phyloP scores from a whole-genome alignment of 2,797 vertebrate species.

The Alca torda region DNA sequence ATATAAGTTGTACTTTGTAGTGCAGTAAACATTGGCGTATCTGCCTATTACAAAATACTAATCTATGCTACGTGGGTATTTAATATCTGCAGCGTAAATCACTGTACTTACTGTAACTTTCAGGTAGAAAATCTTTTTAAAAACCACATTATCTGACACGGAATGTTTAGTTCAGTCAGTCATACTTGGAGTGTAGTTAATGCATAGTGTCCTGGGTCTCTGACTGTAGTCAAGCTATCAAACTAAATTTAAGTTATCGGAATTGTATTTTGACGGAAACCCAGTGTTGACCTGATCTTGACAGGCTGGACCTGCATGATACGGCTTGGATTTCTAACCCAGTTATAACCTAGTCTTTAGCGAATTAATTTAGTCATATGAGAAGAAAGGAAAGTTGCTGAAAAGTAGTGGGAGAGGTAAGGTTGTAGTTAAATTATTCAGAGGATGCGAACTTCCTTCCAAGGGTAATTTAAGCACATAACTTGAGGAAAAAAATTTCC shows the following conservation, averaged over 20 bases:
- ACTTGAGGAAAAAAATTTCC: slow-evolving; percentile 44
- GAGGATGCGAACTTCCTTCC: slow-evolving; percentile 64
- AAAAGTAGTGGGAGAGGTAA: slow-evolving; percentile 70
- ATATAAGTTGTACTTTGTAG: slow-evolving; percentile 53
- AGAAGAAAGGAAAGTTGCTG: slow-evolving; percentile 73
- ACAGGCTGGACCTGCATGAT: slow-evolving; percentile 85
- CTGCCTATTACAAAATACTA: slow-evolving; percentile 63
- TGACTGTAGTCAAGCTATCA: slow-evolving; percentile 69
- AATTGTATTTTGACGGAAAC: slow-evolving; percentile 75
- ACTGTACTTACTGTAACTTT: slow-evolving; percentile 73
- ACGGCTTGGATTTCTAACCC: slow-evolving; percentile 75
- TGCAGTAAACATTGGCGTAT: slow-evolving; percentile 67
- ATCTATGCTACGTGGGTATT: slow-evolving; percentile 65
- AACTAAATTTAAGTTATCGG: slow-evolving; percentile 68
- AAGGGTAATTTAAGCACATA: slow-evolving; percentile 75
- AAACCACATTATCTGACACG: slow-evolving; percentile 63
- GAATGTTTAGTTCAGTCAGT: slow-evolving; percentile 68
- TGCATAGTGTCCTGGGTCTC: slow-evolving; percentile 59
- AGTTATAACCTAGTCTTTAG: slow-evolving; percentile 74
- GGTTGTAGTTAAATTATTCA: slow-evolving; percentile 77
- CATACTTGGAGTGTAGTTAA: slow-evolving; percentile 72
- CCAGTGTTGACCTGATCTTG: slow-evolving; percentile 78
- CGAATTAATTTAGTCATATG: slow-evolving; percentile 68
- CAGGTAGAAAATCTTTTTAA: slow-evolving; percentile 67
- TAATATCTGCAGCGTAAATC: slow-evolving; percentile 74